Evolutionary conservation across 2,797 vertebrate genomes (phyloP), one percentile per base, ranked within the genome.

Genomic region (Xiphophorus birchmanni): DNA sequence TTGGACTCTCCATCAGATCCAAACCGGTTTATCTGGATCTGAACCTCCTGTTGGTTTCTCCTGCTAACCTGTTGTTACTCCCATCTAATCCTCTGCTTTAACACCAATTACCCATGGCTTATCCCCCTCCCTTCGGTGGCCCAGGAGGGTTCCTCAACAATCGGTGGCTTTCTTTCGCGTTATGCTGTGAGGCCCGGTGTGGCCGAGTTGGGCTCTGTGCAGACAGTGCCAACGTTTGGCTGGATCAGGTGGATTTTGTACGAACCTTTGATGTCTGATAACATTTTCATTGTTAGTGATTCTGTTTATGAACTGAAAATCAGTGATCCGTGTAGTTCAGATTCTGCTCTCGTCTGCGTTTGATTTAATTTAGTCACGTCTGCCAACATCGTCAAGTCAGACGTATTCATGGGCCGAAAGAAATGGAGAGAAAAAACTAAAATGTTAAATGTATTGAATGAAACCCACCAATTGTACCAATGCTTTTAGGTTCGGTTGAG

Each of bases 71-170:
- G 35, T 54, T 72, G 82, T 74, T 42, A 37, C 86, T 86, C 72
- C 89, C 87, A 90, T 93, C 90, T 94, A 93, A 95, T 95, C 94
- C 92, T 82, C 79, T 90, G 80, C 86, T 87, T 78, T 94, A 93
- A 94, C 90, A 91, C 90, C 60, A 92, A 88, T 96, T 94, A 94
- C 81, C 88, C 87, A 89, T 91, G 72, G 60, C 77, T 50, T 93
- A 94, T 95, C 94, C 95, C 94, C 86, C 17, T 69, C 80, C 83
- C 80, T 72, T 71, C 77, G 74, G 63, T 72, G 79, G 85, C 81
- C 8, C 56, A 86, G 77, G 80, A 29, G 82, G 79, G 74, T 91
- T 84, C 86, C 81, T 89, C 75, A 71, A 79, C 88, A 86, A 75
- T 87, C 74, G 7, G 79, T 0, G 79, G 82, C 88, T 79, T 88